Percentiles rank a stretch among this genome's conserved stretches.
phyloP scores from a whole-genome alignment of 2,113 vertebrate species.

The Eublepharis macularius region DNA sequence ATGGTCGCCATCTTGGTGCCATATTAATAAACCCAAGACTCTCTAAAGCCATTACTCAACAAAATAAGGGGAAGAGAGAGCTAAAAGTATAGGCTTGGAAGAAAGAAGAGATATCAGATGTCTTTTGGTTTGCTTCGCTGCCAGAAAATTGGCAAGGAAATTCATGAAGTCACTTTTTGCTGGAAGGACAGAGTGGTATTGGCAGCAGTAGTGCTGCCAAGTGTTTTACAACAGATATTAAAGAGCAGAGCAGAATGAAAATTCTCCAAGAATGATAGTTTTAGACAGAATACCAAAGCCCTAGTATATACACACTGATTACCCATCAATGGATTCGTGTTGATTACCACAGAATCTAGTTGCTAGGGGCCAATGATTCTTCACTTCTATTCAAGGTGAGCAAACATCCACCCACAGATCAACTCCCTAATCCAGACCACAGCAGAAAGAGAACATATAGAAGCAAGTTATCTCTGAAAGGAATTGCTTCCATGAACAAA shows the following conservation, averaged over 20 bases:
- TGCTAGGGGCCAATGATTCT: background rate
- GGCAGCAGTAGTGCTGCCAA: background rate
- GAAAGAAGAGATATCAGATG: background rate
- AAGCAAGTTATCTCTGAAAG: background rate
- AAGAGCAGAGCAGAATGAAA: slow-evolving; percentile 5
- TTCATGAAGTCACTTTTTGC: background rate
- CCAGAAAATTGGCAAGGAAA: background rate
- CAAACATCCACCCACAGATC: background rate
- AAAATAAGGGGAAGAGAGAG: background rate
- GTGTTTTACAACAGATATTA: background rate
- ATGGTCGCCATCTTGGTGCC: background rate
- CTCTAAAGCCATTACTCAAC: background rate
- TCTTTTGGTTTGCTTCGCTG: background rate
- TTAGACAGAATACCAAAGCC: background rate
- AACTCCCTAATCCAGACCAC: background rate
- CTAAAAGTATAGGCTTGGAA: background rate
- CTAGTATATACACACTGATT: background rate
- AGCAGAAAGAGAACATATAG: background rate
- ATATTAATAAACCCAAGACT: background rate
- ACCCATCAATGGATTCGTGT: background rate
- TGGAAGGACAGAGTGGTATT: slow-evolving; percentile 1
- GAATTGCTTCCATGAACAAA: background rate
- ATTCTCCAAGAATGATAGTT: background rate
- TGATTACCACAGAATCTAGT: background rate
- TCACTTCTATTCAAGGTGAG: background rate